Evolutionary conservation across 1,140 invertebrate genomes (phyloP), one percentile per base, ranked within the genome.

Genomic region (Planococcus citri): DNA sequence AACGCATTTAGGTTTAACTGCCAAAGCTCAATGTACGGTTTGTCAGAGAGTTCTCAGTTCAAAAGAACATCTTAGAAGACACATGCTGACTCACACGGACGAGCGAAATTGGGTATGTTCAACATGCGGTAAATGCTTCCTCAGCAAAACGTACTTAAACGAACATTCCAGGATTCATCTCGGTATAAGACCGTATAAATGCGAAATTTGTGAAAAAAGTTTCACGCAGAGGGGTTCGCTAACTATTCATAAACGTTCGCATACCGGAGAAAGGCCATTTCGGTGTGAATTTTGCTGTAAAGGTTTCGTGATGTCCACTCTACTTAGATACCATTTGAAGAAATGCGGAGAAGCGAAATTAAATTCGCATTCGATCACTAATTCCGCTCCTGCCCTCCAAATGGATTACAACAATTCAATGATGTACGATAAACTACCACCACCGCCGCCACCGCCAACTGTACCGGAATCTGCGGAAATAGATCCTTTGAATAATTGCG

Each of bases 111-210:
- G 84, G 73, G 81, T 84, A 27, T 88, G 87, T 73, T 84, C 87
- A 58, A 85, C 85, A 57, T 96, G 94, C 75, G 89, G 87, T 0
- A 95, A 95, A 77, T 88, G 88, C 0, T 97, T 97, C 75, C 94
- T 93, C 0, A 83, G 93, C 71, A 97, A 96, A 77, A 93, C 95
- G 78, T 93, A 97, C 76, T 75, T 88, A 80, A 72, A 29, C n/a
- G 73, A 71, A 22, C 81, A 84, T 72, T 80, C 79, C 73, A 80
- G 78, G 75, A 76, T 75, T 8, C 82, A 83, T 27, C 76, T 76
- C 4, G 78, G 76, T 0, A 77, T 78, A n/a, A 81, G 81, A 69
- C 82, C 81, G 0, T 79, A 78, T 58, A 76, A 76, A 12, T 83
- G 82, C 70, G 78, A 78, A 8, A 76, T 78, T 38, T 83, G 82